Conservation (phyloP, 2,113 vertebrate genomes). For the Pseudonaja textilis region DNA sequence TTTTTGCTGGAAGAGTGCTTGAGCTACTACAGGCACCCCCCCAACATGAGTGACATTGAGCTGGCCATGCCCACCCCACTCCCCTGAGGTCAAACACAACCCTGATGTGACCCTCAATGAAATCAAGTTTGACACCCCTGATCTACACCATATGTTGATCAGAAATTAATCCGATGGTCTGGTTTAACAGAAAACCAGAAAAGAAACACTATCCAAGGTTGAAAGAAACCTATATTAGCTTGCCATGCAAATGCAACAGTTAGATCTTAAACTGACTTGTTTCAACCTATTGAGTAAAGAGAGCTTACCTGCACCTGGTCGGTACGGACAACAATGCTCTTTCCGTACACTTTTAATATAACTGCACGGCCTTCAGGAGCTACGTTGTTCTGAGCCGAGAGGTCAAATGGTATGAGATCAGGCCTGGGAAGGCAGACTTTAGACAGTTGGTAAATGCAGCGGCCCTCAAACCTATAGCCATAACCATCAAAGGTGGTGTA, state of each 20-base stretch:
- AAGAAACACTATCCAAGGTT: background rate
- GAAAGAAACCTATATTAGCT: background rate
- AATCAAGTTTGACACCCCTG: too few species aligned
- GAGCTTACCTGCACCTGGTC: background rate
- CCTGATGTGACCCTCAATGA: too few species aligned
- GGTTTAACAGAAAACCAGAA: background rate
- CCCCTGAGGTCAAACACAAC: too few species aligned
- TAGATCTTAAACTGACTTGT: background rate
- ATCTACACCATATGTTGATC: background rate
- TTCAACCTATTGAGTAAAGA: background rate
- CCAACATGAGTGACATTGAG: too few species aligned
- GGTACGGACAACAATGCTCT: background rate
- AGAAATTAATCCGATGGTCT: background rate
- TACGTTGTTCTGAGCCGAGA: background rate
- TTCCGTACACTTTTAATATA: background rate
- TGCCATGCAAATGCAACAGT: background rate
- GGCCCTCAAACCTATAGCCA: background rate
- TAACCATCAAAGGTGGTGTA: constrained; percentile 2
- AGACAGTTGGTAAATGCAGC: background rate
- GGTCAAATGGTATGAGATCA: background rate
- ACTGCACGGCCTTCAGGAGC: background rate
- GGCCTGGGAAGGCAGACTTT: background rate
- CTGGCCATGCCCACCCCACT: too few species aligned
- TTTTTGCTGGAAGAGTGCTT: too few species aligned
- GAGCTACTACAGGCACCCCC: too few species aligned